A percentile compares a stretch with the other conserved stretches of the same genome.
These are phyloP conservation scores for Scaptomyza caliginosa DNA, from an alignment of 2,888 invertebrate genomes.

Conservation along the genomic window DNA sequence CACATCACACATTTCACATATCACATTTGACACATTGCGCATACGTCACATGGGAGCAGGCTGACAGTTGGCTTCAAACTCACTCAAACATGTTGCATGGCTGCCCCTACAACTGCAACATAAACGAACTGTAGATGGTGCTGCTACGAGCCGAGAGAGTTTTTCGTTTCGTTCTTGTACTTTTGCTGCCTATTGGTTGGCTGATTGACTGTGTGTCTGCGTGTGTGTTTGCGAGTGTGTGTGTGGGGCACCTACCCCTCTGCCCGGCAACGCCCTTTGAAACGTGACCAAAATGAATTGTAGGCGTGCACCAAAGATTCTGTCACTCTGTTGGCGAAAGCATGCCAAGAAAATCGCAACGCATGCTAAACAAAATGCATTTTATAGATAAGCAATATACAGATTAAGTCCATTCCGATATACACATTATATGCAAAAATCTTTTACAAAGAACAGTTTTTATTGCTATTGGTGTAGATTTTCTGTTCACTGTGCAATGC, in stretches of 20 bases:
- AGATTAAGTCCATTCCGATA: too few relatives aligned
- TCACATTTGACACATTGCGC: constrained; percentile 36
- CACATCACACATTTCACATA: neutral
- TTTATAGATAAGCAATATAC: neutral
- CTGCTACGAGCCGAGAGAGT: constrained; percentile 9
- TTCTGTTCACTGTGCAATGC: too few relatives aligned
- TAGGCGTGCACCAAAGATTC: constrained; percentile 73
- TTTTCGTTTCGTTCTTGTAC: constrained; percentile 4
- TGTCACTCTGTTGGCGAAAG: constrained; percentile 30
- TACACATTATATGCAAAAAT: too few relatives aligned
- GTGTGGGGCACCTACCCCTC: constrained; percentile 59
- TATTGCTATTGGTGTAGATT: too few relatives aligned
- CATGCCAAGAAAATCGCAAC: constrained; percentile 47
- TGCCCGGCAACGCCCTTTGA: constrained; percentile 77
- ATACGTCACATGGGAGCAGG: constrained; percentile 39
- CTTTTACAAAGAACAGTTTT: too few relatives aligned
- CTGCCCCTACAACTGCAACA: constrained; percentile 65
- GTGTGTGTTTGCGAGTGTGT: constrained; percentile 18
- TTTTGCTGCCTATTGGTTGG: constrained; percentile 38
- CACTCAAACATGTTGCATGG: constrained; percentile 74
- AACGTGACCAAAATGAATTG: constrained; percentile 82
- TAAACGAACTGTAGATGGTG: constrained; percentile 15
- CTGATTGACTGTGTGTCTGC: constrained; percentile 45
- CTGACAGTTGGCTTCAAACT: constrained; percentile 47
- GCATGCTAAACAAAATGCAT: neutral